Base-by-base conservation (phyloP, 2,113 vertebrate genomes). In the Psittacus erithacus region DNA sequence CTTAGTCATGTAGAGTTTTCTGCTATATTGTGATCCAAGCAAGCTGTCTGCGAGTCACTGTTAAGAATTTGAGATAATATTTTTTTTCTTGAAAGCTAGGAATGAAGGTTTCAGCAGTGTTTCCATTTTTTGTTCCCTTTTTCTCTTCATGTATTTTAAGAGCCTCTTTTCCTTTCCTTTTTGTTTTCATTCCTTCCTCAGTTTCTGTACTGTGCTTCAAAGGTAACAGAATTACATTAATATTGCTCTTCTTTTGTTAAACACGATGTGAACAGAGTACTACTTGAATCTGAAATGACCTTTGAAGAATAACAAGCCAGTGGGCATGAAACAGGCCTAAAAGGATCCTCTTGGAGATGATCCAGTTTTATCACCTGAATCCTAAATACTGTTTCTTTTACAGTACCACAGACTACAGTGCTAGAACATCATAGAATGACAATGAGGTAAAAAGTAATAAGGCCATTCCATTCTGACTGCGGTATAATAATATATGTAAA, bases 311-410 rank as follows among this genome's bases (percentile, higher is more conserved):
- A 75, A 68, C 0, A 3, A 80, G n/a, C 23, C 44, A 60, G 8
- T 39, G 65, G 28, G 19, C 70, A 86, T 86, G 50, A 83, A 93
- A 74, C 49, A 11, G 82, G 8, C 49, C n/a, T 92, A 33, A 80
- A 88, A 82, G 6, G 7, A 86, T 86, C 49, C 31, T 86, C 67
- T 52, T 80, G 60, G 15, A 85, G 22, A 64, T 64, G 17, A 79
- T 82, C 35, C n/a, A 70, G 23, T 87, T 96, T 93, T 82, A 81
- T 50, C 47, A 50, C 60, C 73, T 90, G 62, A 87, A 68, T 85
- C 35, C 65, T 47, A 71, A 75, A 84, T 79, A 47, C 19, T 76
- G 39, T n/a, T 64, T 53, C 59, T 90, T 94, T 92, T 87, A 35
- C 17, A 62, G 11, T 79, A 65, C 50, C 47, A 84, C n/a, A 81